Evolutionary conservation across 1,140 invertebrate genomes (phyloP).

Genomic region (Tachypleus tridentatus): DNA sequence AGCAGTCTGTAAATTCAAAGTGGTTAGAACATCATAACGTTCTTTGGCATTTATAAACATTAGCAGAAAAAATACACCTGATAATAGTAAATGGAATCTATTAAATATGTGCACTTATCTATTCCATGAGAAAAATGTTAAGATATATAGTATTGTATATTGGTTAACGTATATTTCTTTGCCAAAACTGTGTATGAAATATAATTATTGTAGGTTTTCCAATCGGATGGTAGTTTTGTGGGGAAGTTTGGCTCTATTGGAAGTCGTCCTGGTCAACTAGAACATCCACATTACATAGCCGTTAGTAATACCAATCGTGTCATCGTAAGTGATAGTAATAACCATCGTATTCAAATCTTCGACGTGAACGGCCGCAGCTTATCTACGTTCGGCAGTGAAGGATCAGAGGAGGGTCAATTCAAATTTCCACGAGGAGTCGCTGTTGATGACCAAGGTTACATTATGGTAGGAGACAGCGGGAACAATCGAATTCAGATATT

Average conservation of each 20-base stretch:
- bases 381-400: slow-evolving; percentile 77
- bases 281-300: slow-evolving; percentile 97
- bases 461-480: slow-evolving; percentile 92
- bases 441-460: slow-evolving; percentile 94
- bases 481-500: slow-evolving; percentile 99
- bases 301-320: slow-evolving; percentile 88
- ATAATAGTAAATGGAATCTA: too few species aligned
- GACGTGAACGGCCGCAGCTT: slow-evolving; percentile 84
- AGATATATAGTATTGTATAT: too few species aligned
- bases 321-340: slow-evolving; percentile 88
- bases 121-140: too few species aligned
- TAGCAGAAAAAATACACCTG: too few species aligned
- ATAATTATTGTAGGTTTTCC: slow-evolving; percentile 64
- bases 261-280: slow-evolving; percentile 74
- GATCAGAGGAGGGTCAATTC: slow-evolving; percentile 84
- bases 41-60: too few species aligned
- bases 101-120: too few species aligned
- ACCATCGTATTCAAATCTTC: slow-evolving; percentile 86
- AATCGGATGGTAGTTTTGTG: slow-evolving; percentile 94
- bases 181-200: too few species aligned
- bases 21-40: too few species aligned
- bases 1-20: too few species aligned
- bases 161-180: too few species aligned
- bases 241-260: slow-evolving; percentile 90
- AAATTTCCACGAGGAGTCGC: slow-evolving; percentile 95